Conservation (phyloP, 1,140 invertebrate genomes). For the Drosophila elegans region DNA sequence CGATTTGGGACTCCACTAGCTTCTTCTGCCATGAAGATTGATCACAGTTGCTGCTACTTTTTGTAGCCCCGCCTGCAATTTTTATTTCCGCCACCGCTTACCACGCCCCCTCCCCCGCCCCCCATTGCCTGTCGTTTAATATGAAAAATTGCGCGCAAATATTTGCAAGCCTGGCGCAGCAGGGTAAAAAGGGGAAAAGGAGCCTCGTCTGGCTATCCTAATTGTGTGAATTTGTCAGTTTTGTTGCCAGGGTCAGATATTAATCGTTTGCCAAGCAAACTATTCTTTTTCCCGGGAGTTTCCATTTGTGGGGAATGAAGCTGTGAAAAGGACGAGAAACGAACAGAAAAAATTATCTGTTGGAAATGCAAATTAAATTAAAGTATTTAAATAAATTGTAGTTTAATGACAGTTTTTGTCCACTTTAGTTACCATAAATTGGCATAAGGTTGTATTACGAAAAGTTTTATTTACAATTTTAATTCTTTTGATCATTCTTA, state of each 20-base stretch:
- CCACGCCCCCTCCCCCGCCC: not conserved
- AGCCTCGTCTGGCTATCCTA: conserved; percentile 39
- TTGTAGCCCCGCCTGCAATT: conserved; percentile 65
- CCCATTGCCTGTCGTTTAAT: conserved; percentile 65
- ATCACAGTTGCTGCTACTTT: conserved; percentile 75
- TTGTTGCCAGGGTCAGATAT: conserved; percentile 61
- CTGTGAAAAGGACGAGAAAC: not conserved
- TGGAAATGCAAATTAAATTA: conserved; percentile 25
- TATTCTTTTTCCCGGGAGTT: not conserved
- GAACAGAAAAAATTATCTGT: conserved; percentile 1
- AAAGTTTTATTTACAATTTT: too few species aligned
- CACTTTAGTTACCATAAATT: not conserved
- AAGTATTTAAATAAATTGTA: conserved; percentile 9
- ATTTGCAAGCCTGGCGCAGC: conserved; percentile 62
- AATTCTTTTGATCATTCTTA: too few species aligned
- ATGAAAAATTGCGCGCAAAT: conserved; percentile 79
- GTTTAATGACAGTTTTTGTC: not conserved
- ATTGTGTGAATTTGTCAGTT: conserved; percentile 75
- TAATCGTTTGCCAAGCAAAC: conserved; percentile 50
- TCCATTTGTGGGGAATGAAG: not conserved
- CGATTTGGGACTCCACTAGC: not conserved
- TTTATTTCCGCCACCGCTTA: conserved; percentile 58
- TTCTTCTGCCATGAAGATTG: conserved; percentile 65
- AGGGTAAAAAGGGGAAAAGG: conserved; percentile 7
- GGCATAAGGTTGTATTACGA: too few species aligned